A percentile compares a stretch with the other conserved stretches of the same genome.
Evolutionary conservation across 2,888 invertebrate species (phyloP).

Genomic region (Apomyelois bistriatella): DNA sequence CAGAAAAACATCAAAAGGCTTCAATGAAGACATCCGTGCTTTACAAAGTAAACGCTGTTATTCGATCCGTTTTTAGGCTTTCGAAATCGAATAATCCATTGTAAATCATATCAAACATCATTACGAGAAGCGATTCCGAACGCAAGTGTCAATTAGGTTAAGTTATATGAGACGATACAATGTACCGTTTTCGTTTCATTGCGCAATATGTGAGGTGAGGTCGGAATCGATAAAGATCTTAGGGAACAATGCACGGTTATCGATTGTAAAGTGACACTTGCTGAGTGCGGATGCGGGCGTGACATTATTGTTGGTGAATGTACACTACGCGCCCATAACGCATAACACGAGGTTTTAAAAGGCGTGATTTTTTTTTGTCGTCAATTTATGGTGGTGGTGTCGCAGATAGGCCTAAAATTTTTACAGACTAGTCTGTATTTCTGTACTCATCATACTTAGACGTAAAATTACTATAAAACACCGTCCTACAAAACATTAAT

Average conservation of each 20-base stretch:
- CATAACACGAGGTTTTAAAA: not conserved
- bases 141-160: constrained; percentile 25
- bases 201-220: constrained; percentile 21
- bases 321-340: not conserved
- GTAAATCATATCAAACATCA: constrained; percentile 25
- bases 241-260: constrained; percentile 19
- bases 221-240: constrained; percentile 20
- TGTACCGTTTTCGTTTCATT: constrained; percentile 17
- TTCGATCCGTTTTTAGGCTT: constrained; percentile 18
- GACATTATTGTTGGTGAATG: not conserved
- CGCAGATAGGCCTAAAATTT: no score
- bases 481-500: no score
- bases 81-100: constrained; percentile 25
- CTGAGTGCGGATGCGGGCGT: constrained; percentile 11
- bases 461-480: no score
- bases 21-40: constrained; percentile 9
- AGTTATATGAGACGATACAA: constrained; percentile 21
- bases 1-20: not conserved
- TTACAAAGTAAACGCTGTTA: constrained; percentile 15
- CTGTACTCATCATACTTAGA: no score
- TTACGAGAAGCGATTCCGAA: constrained; percentile 16
- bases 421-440: no score
- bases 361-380: not conserved
- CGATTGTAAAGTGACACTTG: constrained; percentile 13
- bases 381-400: not conserved